These are phyloP conservation scores for Lutraria lutraria DNA, from an alignment of 2,888 invertebrate species.

Conservation along the genomic window DNA sequence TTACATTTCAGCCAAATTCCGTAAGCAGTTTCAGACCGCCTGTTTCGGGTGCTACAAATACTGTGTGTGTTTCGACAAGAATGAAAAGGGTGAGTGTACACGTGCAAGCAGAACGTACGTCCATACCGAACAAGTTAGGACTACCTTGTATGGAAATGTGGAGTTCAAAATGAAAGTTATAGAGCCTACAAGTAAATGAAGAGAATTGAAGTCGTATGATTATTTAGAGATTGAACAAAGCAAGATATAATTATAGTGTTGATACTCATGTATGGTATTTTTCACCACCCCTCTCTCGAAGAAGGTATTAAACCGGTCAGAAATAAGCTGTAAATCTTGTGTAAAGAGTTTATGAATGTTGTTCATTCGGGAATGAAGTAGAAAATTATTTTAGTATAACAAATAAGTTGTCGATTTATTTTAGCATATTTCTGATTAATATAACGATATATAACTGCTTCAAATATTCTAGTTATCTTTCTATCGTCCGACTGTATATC, in stretches of 20 bases:
- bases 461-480: no score
- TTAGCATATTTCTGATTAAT: no score
- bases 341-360: neutral
- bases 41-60: constrained; percentile 57
- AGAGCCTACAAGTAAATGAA: neutral
- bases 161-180: neutral
- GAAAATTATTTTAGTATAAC: no score
- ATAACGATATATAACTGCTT: no score
- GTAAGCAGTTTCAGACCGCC: constrained; percentile 61
- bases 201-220: neutral
- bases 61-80: constrained; percentile 38
- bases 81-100: constrained; percentile 29
- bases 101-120: constrained; percentile 1
- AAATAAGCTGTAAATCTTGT: neutral
- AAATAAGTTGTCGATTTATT: no score
- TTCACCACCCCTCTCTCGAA: neutral
- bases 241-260: neutral
- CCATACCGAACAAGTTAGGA: constrained; percentile 13
- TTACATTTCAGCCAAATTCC: constrained; percentile 60
- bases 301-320: neutral
- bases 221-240: neutral
- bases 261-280: neutral
- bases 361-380: no score
- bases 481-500: no score
- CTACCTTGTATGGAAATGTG: neutral